Conservation (phyloP, 2,888 invertebrate genomes). For the Camptogramma bilineatum region DNA sequence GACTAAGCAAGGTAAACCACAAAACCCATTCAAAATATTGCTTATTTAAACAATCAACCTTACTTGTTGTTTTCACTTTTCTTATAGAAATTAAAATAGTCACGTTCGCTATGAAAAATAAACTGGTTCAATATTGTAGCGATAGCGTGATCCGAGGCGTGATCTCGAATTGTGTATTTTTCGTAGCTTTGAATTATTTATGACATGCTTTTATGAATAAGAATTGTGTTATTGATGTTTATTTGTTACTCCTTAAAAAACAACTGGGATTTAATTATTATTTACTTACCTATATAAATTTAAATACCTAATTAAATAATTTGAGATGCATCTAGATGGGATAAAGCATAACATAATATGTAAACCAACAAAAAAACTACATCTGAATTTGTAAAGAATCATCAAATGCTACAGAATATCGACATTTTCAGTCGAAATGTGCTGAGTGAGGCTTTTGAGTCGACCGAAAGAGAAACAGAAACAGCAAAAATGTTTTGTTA, state of each 20-base stretch:
- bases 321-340: too few relatives aligned
- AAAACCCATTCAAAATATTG: too few relatives aligned
- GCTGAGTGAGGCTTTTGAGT: background rate
- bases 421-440: background rate
- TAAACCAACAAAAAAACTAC: background rate
- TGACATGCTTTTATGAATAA: background rate
- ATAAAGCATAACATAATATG: too few relatives aligned
- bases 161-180: background rate
- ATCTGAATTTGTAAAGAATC: background rate
- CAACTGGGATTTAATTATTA: too few relatives aligned
- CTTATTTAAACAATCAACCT: background rate
- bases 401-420: background rate
- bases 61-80: background rate
- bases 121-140: background rate
- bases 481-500: background rate
- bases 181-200: background rate
- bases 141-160: background rate
- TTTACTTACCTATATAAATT: too few relatives aligned
- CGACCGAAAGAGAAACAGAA: background rate
- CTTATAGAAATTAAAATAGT: background rate
- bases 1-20: too few relatives aligned
- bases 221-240: background rate
- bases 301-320: too few relatives aligned
- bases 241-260: background rate
- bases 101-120: background rate